Evolutionary conservation across 2,797 vertebrate genomes (phyloP).

Genomic region (Acipenser ruthenus): DNA sequence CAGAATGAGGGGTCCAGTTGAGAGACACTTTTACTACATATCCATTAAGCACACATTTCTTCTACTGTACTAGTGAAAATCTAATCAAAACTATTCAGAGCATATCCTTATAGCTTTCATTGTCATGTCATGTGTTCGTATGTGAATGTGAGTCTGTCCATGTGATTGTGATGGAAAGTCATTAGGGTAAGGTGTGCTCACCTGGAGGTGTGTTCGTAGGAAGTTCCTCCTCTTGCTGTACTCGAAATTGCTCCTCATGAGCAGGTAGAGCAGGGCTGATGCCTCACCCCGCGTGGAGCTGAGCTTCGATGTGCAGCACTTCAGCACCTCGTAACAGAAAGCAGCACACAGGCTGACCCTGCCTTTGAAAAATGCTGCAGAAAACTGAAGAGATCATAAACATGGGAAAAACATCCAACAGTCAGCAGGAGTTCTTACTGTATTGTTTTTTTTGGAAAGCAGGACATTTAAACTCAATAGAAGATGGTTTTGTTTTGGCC

Average conservation of each 20-base stretch:
- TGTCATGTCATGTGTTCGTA: too few relatives aligned
- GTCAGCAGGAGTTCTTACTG: not conserved
- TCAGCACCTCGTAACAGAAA: constrained; percentile 90
- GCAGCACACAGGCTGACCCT: constrained; percentile 85
- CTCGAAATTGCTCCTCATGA: constrained; percentile 95
- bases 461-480: not conserved
- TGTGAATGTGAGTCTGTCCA: not conserved
- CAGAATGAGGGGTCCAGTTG: too few relatives aligned
- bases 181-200: constrained; percentile 35
- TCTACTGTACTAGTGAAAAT: too few relatives aligned
- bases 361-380: constrained; percentile 86
- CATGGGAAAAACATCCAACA: constrained; percentile 6
- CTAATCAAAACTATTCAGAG: too few relatives aligned
- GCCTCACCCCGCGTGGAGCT: constrained; percentile 77
- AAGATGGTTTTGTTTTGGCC: not conserved
- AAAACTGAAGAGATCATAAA: constrained; percentile 64
- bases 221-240: constrained; percentile 91
- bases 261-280: constrained; percentile 84
- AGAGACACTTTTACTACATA: too few relatives aligned
- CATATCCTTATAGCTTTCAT: too few relatives aligned
- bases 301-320: constrained; percentile 90
- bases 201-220: constrained; percentile 89
- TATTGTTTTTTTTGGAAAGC: not conserved
- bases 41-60: too few relatives aligned
- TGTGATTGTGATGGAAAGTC: not conserved